Conservation (phyloP, 2,888 invertebrate genomes). For the Merodon equestris region DNA sequence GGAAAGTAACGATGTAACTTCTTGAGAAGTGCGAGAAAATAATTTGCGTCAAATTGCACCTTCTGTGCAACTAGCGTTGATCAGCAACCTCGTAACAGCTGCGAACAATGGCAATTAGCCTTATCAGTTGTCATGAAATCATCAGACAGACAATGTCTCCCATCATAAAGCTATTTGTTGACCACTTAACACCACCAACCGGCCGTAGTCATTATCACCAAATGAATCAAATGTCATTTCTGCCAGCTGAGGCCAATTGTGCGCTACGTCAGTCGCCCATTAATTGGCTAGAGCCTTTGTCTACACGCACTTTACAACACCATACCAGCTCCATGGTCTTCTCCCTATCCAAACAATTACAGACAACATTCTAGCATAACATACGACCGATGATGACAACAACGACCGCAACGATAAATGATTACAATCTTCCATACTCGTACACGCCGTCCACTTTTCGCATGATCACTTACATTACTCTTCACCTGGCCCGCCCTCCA, state of each 20-base stretch:
- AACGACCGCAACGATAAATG: constrained; percentile 40
- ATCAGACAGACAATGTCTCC: no score
- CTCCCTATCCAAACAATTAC: constrained; percentile 41
- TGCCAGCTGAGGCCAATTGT: constrained; percentile 22
- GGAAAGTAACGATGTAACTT: constrained; percentile 21
- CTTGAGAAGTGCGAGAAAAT: no score
- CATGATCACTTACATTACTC: constrained; percentile 10
- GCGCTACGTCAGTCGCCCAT: constrained; percentile 25
- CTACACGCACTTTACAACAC: constrained; percentile 61
- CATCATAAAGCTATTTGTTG: constrained; percentile 48
- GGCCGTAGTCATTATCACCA: constrained; percentile 36
- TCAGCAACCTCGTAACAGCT: no score
- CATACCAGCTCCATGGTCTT: constrained; percentile 15
- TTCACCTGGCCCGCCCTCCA: constrained; percentile 3
- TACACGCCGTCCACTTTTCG: constrained; percentile 27
- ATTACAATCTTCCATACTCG: constrained; percentile 42
- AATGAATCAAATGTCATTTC: constrained; percentile 54
- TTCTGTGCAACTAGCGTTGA: no score
- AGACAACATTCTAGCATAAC: constrained; percentile 45
- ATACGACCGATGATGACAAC: constrained; percentile 5
- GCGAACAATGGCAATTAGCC: no score
- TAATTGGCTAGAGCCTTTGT: constrained; percentile 39
- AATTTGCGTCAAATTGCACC: no score
- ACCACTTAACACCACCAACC: constrained; percentile 43
- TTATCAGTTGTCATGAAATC: no score